These are phyloP conservation scores for Thinocorus orbignyianus DNA, from an alignment of 2,113 vertebrate genomes.

Conservation along the genomic window DNA sequence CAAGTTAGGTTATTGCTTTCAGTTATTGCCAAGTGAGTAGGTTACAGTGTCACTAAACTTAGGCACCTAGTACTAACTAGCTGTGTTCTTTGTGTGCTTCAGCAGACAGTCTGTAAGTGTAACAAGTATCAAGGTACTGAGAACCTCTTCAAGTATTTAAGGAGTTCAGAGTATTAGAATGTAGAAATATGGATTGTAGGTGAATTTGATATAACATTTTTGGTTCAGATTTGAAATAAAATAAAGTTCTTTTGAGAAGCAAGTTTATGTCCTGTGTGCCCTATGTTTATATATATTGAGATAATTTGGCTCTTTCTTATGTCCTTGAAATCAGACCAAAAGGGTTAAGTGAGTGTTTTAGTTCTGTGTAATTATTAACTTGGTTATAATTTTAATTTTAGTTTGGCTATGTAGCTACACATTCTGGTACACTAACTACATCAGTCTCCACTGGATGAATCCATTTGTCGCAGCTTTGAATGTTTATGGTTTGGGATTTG, in stretches of 20 bases:
- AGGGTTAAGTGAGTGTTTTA: not conserved
- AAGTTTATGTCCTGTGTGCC: not conserved
- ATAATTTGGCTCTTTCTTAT: not conserved
- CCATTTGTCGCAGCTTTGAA: not conserved
- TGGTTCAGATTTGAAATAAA: not conserved
- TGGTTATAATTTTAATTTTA: not conserved
- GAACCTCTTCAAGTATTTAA: not conserved
- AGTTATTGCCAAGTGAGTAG: not conserved
- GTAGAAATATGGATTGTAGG: not conserved
- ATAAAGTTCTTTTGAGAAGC: fast-evolving
- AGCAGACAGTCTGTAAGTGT: not conserved
- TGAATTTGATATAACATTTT: not conserved
- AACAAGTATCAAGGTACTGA: not conserved
- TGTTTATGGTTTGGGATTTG: not conserved
- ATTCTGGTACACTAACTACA: not conserved
- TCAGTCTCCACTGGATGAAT: not conserved
- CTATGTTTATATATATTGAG: not conserved
- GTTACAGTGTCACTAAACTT: not conserved
- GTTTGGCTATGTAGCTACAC: not conserved
- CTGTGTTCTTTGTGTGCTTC: not conserved
- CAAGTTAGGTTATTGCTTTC: not conserved
- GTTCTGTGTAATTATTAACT: not conserved
- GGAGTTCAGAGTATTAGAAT: not conserved
- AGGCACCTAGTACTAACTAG: not conserved
- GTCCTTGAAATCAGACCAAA: not conserved